These are phyloP conservation scores for Xanthia icteritia DNA, from an alignment of 2,888 invertebrate species.

Conservation along the genomic window DNA sequence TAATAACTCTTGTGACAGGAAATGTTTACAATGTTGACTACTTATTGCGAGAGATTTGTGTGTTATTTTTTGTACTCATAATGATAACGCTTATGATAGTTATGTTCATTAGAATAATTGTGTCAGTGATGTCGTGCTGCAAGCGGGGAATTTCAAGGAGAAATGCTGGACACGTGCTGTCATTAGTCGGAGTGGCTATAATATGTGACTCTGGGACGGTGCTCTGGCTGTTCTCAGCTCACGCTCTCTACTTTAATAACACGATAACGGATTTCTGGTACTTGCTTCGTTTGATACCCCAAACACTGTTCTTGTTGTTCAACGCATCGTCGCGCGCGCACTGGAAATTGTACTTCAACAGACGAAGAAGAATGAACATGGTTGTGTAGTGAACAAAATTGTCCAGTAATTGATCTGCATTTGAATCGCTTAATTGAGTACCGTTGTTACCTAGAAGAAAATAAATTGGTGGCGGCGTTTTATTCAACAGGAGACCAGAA, in stretches of 20 bases:
- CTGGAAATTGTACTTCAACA: constrained; percentile 43
- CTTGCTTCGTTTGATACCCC: constrained; percentile 31
- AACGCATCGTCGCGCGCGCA: constrained; percentile 36
- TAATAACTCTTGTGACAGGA: constrained; percentile 1
- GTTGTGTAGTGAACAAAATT: constrained; percentile 9
- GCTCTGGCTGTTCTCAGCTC: constrained; percentile 1
- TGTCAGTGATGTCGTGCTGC: constrained; percentile 19
- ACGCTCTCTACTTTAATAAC: background rate
- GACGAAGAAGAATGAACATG: constrained; percentile 25
- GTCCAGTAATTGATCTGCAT: background rate
- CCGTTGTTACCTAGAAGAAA: background rate
- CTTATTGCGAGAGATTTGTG: background rate
- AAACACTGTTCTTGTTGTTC: constrained; percentile 31
- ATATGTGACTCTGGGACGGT: constrained; percentile 1
- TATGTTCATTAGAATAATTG: constrained; percentile 18
- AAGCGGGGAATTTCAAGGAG: constrained; percentile 4
- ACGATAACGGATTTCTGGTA: constrained; percentile 8
- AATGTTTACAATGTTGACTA: background rate
- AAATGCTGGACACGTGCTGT: background rate
- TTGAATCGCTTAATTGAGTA: background rate
- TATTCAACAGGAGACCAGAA: background rate
- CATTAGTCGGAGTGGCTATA: constrained; percentile 20
- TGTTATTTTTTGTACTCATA: constrained; percentile 13
- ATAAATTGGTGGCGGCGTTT: background rate
- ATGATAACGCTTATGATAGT: constrained; percentile 14